Evolutionary conservation across 1,140 invertebrate genomes (phyloP).

Genomic region (Leucophenga varia): DNA sequence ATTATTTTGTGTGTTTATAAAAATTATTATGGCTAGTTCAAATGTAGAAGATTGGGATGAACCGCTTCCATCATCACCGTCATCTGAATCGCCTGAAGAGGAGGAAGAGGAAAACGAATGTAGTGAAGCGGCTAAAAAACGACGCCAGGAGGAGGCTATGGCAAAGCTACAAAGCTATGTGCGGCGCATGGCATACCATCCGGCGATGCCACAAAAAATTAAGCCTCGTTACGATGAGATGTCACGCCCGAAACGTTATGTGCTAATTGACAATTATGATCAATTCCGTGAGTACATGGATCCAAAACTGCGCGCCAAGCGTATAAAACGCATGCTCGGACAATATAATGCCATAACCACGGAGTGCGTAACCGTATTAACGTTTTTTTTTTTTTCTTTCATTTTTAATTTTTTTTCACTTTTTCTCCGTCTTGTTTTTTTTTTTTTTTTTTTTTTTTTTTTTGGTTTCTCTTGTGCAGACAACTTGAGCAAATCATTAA

Average conservation of each 20-base stretch:
- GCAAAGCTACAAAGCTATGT: slow-evolving; percentile 39
- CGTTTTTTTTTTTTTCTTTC: no score
- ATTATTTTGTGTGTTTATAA: no score
- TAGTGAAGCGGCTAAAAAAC: slow-evolving; percentile 28
- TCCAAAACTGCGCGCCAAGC: slow-evolving; percentile 35
- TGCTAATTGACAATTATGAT: slow-evolving; percentile 26
- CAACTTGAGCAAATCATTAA: slow-evolving; percentile 44
- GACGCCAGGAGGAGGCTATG: slow-evolving; percentile 30
- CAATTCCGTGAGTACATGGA: slow-evolving; percentile 33
- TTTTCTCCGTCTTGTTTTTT: neutral
- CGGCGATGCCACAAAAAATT: slow-evolving; percentile 31
- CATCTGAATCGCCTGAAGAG: slow-evolving; percentile 22
- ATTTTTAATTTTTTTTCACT: no score
- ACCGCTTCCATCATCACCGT: slow-evolving; percentile 31
- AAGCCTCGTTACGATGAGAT: slow-evolving; percentile 28
- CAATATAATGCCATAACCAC: slow-evolving; percentile 41
- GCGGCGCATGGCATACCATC: slow-evolving; percentile 40
- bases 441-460: no score
- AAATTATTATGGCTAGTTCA: slow-evolving; percentile 29
- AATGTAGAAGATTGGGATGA: slow-evolving; percentile 45
- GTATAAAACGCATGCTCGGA: slow-evolving; percentile 35
- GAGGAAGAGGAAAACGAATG: slow-evolving; percentile 26
- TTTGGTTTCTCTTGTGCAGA: slow-evolving; percentile 8
- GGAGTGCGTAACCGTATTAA: slow-evolving; percentile 47
- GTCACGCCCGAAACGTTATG: slow-evolving; percentile 24